These are phyloP conservation scores for Pseudopodoces humilis DNA, from an alignment of 2,113 vertebrate species.

Conservation along the genomic window DNA sequence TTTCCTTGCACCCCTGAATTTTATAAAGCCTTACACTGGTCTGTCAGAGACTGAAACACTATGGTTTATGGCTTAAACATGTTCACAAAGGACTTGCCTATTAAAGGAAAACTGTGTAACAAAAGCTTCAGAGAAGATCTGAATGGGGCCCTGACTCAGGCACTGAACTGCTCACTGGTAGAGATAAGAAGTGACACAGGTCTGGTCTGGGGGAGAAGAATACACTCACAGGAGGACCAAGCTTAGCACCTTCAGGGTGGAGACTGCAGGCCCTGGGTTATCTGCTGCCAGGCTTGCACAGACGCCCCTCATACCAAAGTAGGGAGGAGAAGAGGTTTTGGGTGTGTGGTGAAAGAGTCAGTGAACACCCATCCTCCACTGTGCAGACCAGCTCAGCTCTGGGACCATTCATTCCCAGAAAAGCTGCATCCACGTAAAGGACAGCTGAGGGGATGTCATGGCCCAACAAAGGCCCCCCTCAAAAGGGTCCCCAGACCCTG, in stretches of 20 bases:
- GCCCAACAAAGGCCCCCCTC: background rate
- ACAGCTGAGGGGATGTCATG: background rate
- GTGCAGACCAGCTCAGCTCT: background rate
- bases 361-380: rapidly evolving
- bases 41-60: background rate
- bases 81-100: background rate
- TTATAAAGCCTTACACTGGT: background rate
- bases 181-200: background rate
- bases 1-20: background rate
- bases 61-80: background rate
- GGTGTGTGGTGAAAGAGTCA: background rate
- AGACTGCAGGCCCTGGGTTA: background rate
- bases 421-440: background rate
- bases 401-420: background rate
- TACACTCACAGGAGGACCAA: background rate
- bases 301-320: background rate
- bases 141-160: background rate
- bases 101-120: background rate
- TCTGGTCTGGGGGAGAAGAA: background rate
- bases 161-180: too few relatives aligned
- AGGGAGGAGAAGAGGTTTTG: background rate
- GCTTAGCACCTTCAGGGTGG: background rate
- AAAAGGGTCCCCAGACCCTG: background rate
- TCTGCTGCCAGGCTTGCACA: background rate
- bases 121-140: background rate